phyloP scores from a whole-genome alignment of 2,797 vertebrate species.

The Syndactyla subalaris region DNA sequence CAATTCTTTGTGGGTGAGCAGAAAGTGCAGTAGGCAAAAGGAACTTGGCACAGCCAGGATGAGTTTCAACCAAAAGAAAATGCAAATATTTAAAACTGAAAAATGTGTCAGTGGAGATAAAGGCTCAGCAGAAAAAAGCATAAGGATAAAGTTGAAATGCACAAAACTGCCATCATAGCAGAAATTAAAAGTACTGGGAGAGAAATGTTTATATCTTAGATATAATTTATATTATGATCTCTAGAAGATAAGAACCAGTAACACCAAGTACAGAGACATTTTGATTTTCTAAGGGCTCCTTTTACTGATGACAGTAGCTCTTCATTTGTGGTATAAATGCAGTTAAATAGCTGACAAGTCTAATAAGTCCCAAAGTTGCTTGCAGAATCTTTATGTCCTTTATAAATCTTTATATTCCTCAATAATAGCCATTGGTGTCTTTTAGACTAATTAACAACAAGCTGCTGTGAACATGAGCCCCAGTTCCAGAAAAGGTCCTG shows the following conservation, averaged over 20 bases:
- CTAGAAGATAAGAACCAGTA: neutral
- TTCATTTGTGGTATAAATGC: neutral
- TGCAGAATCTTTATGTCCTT: neutral
- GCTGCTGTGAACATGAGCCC: neutral
- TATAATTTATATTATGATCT: neutral
- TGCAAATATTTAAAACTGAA: neutral
- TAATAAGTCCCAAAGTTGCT: neutral
- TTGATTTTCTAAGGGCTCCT: neutral
- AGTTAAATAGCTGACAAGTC: neutral
- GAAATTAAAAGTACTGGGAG: neutral
- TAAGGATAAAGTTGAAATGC: neutral
- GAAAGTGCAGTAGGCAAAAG: neutral
- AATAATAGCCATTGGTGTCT: neutral
- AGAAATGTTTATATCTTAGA: neutral
- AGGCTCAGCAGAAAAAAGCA: neutral
- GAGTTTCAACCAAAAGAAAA: neutral
- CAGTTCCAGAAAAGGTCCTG: neutral
- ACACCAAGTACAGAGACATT: neutral
- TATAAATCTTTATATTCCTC: neutral
- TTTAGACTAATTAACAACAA: neutral
- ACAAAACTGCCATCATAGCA: neutral
- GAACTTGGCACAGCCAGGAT: neutral
- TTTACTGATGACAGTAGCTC: neutral
- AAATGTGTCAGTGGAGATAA: neutral
- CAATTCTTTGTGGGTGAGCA: neutral